Evolutionary conservation across 2,113 vertebrate species (phyloP).

Genomic region (Pongo pygmaeus): DNA sequence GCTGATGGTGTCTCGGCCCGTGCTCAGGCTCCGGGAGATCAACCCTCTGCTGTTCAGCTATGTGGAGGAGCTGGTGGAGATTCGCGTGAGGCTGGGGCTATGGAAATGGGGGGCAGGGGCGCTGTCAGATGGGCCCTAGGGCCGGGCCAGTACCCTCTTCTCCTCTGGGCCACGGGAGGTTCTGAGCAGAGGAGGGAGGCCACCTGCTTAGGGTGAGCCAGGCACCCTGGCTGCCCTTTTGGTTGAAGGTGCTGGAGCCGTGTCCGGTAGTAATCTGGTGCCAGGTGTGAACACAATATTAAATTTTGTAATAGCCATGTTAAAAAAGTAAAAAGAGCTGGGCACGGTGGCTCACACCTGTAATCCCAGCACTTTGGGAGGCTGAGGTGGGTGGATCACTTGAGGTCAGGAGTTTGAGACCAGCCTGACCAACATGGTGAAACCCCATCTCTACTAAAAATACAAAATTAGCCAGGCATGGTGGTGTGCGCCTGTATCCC

Average conservation of each 20-base stretch:
- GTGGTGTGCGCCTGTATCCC: no score
- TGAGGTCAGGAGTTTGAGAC: not conserved
- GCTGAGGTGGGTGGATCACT: not conserved
- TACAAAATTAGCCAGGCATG: not conserved
- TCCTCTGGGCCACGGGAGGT: rapidly evolving
- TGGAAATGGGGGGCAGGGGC: no score
- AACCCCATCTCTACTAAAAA: not conserved
- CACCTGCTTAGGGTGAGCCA: not conserved
- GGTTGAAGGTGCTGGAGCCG: not conserved
- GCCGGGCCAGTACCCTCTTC: not conserved
- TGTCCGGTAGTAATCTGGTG: rapidly evolving
- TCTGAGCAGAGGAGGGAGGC: not conserved
- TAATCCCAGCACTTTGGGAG: not conserved
- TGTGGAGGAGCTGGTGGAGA: constrained; percentile 98
- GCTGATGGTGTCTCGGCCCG: constrained; percentile 94
- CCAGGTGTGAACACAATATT: not conserved
- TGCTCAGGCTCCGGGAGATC: constrained; percentile 94
- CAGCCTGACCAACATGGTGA: not conserved
- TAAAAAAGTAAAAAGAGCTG: not conserved
- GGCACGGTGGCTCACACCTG: not conserved
- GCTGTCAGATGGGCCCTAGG: not conserved
- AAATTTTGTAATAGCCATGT: not conserved
- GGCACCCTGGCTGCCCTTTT: not conserved
- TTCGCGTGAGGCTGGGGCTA: constrained; percentile 87
- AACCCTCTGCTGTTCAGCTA: constrained; percentile 99